Conservation (phyloP, 2,888 invertebrate species). For the Hirtodrosophila trivittata region DNA sequence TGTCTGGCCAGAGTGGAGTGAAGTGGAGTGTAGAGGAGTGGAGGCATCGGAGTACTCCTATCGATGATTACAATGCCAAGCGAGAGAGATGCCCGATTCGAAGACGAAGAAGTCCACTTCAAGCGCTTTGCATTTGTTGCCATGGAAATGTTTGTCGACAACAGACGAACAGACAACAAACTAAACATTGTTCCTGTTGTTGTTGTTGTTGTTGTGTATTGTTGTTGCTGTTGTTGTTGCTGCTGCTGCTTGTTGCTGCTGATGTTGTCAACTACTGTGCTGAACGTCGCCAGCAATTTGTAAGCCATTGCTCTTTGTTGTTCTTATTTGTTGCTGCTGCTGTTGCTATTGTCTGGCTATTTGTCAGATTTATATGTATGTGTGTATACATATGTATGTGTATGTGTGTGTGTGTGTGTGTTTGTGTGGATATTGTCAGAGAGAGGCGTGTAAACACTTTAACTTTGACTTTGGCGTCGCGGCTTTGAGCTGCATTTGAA, state of each 20-base stretch:
- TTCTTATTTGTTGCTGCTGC: conserved; percentile 35
- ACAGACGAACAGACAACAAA: conserved; percentile 11
- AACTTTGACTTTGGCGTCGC: conserved; percentile 39
- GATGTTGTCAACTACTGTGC: conserved; percentile 58
- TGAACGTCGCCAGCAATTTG: conserved; percentile 55
- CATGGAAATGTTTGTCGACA: conserved; percentile 41
- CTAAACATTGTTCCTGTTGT: conserved; percentile 11
- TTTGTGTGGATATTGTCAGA: conserved; percentile 39
- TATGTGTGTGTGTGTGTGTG: conserved; percentile 17
- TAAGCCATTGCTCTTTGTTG: conserved; percentile 44
- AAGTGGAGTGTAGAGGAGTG: neutral
- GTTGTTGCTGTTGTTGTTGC: conserved; percentile 17
- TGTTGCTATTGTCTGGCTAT: conserved; percentile 55
- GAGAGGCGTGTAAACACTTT: conserved; percentile 63
- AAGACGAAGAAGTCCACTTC: conserved; percentile 28
- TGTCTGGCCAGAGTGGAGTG: neutral
- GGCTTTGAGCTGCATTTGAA: conserved; percentile 48
- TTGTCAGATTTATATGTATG: conserved; percentile 57
- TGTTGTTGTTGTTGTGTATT: conserved; percentile 1
- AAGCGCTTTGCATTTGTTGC: conserved; percentile 37
- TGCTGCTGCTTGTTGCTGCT: conserved; percentile 35
- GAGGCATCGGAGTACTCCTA: conserved; percentile 16
- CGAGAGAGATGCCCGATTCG: neutral
- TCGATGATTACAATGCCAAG: conserved; percentile 50
- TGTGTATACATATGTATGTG: conserved; percentile 23